Evolutionary conservation across 2,888 invertebrate species (phyloP), one percentile per base, ranked within the genome.

Genomic region (Cephus pulcher): DNA sequence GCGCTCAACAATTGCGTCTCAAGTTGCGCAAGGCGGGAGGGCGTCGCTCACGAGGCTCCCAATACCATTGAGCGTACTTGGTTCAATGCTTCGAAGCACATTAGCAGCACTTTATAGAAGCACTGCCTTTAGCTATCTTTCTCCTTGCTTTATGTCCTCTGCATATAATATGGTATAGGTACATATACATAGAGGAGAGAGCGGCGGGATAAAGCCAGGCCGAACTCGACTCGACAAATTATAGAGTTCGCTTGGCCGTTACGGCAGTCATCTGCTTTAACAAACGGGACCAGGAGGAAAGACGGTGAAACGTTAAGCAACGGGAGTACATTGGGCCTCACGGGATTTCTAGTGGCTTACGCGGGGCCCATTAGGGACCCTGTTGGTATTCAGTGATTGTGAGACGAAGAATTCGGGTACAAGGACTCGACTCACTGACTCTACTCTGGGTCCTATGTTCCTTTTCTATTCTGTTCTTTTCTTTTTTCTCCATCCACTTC

Each of bases 1-100:
- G 88, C 84, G 90, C 86, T 82, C 85, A 90, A 91, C 91, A 91
- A 91, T 91, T 88, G 88, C 88, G 91, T 91, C 91, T 91, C 91
- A 87, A 91, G 91, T 91, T 91, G 88, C 90, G 86, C 89, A 81
- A 87, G 87, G 89, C 89, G 87, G 90, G 90, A 88, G 90, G 89
- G 87, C 86, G 85, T 86, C 76, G 76, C 78, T 71, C 78, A 75
- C 74, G 34, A 33, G 68, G 4, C 76, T 73, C 76, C 75, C 78
- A 74, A 80, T 75, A 74, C 56, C 56, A 56, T 56, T 56, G 56
- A 56, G 56, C 56, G 56, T 56, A 56, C 56, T 56, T 56, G 74
- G 83, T 82, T 83, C 83, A 83, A 85, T 84, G 85, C 82, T 80
- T 82, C 84, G 84, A 83, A 84, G 85, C 85, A 84, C 87, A 89